These are phyloP conservation scores for Oreamnos americanus DNA, from an alignment of 2,113 vertebrate species.

Conservation along the genomic window DNA sequence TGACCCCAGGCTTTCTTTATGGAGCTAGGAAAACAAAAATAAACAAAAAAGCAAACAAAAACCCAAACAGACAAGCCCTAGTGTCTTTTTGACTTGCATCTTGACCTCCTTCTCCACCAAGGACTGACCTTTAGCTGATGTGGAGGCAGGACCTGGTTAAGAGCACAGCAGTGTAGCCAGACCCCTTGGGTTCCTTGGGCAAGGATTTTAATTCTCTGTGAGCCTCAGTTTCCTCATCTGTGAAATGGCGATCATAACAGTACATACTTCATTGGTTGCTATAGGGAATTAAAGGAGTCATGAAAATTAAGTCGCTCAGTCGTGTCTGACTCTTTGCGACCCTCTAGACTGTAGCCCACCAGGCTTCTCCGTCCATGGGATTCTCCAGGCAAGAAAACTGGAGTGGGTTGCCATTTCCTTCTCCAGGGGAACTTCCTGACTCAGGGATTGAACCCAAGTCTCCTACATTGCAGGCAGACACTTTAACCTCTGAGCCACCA, in stretches of 20 bases:
- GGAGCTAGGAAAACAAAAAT: neutral
- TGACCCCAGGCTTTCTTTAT: neutral
- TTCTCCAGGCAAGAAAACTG: too few species aligned
- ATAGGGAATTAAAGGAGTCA: neutral
- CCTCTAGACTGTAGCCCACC: too few species aligned
- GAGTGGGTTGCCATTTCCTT: too few species aligned
- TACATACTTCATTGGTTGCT: neutral
- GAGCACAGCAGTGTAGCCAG: neutral
- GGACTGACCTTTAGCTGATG: neutral
- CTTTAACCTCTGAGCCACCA: too few species aligned
- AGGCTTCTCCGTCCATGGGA: too few species aligned
- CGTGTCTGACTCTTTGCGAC: rapidly evolving
- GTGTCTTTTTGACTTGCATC: neutral
- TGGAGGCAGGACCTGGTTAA: neutral
- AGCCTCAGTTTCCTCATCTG: neutral
- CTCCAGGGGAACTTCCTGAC: too few species aligned
- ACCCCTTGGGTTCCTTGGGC: neutral
- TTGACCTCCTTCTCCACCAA: rapidly evolving
- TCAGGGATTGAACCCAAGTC: too few species aligned
- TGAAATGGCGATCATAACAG: neutral
- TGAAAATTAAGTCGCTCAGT: too few species aligned
- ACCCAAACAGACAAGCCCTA: neutral
- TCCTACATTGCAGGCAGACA: too few species aligned
- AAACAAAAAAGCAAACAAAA: neutral
- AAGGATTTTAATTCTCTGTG: neutral